Percentiles rank a stretch among this genome's conserved stretches.
Evolutionary conservation across 1,140 invertebrate genomes (phyloP).

Genomic region (Medauroidea extradentata): DNA sequence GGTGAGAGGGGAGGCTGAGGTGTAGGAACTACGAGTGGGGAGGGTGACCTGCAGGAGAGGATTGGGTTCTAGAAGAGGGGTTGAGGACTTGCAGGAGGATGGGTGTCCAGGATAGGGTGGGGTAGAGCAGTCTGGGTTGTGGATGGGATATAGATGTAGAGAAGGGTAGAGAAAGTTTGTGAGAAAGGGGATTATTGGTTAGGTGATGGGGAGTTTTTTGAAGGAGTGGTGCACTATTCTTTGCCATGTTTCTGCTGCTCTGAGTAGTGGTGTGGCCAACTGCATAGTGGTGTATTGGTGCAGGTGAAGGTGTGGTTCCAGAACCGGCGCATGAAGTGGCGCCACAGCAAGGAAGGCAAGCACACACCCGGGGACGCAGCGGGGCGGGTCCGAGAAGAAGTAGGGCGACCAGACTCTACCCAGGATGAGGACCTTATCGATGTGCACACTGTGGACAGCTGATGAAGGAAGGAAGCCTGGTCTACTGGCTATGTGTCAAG

Average conservation of each 20-base stretch:
- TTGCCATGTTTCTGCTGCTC: neutral
- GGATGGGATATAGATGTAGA: too few relatives aligned
- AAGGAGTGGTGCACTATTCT: slow-evolving; percentile 7
- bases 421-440: slow-evolving; percentile 10
- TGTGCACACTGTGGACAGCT: slow-evolving; percentile 10
- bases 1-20: too few relatives aligned
- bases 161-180: too few relatives aligned
- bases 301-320: slow-evolving; percentile 93
- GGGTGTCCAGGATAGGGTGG: too few relatives aligned
- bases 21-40: too few relatives aligned
- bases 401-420: slow-evolving; percentile 10
- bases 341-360: slow-evolving; percentile 70
- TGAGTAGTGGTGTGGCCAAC: neutral
- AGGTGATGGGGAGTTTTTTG: neutral
- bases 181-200: too few relatives aligned
- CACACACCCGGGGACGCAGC: slow-evolving; percentile 21
- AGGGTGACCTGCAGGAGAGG: too few relatives aligned
- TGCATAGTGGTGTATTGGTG: slow-evolving; percentile 15
- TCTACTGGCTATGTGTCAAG: too few relatives aligned
- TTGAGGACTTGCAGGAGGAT: too few relatives aligned
- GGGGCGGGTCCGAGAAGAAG: slow-evolving; percentile 1
- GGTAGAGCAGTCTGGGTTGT: too few relatives aligned
- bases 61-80: too few relatives aligned
- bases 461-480: neutral
- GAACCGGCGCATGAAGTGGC: slow-evolving; percentile 91